A percentile compares a stretch with the other conserved stretches of the same genome.
Conservation (phyloP, 1,140 invertebrate genomes). For the Drosophila simulans region DNA sequence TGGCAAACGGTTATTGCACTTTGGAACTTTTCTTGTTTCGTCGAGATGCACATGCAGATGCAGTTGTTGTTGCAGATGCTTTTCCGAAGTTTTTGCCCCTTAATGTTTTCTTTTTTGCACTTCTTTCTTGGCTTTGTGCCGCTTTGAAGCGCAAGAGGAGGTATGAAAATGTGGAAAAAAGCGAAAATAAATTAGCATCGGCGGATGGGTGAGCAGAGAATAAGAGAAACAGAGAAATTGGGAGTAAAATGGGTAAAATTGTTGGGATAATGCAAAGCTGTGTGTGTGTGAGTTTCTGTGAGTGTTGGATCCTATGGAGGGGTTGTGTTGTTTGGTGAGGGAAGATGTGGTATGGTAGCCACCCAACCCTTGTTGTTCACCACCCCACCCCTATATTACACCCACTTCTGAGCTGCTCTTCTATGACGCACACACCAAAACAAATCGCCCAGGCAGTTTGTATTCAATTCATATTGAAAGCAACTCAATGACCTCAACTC, state of each 20-base stretch:
- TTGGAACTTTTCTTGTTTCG: slow-evolving; percentile 47
- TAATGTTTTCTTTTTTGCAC: slow-evolving; percentile 9
- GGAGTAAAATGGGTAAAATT: slow-evolving; percentile 4
- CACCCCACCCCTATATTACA: background rate
- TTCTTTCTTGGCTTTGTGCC: slow-evolving; percentile 12
- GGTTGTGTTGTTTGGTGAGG: too few relatives aligned
- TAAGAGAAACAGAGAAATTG: slow-evolving; percentile 27
- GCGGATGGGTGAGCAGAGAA: slow-evolving; percentile 21
- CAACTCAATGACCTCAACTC: background rate
- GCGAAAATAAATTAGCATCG: slow-evolving; percentile 59
- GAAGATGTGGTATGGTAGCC: too few relatives aligned
- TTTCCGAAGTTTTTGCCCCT: slow-evolving; percentile 36
- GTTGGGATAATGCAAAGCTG: background rate
- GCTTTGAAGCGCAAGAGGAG: slow-evolving; percentile 14
- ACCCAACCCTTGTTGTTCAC: background rate
- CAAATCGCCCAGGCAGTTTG: background rate
- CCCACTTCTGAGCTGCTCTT: slow-evolving; percentile 7
- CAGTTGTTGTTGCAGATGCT: slow-evolving; percentile 37
- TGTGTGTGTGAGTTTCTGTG: background rate
- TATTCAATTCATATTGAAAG: background rate
- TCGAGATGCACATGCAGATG: slow-evolving; percentile 38
- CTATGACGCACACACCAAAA: background rate
- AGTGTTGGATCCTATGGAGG: background rate
- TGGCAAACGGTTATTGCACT: slow-evolving; percentile 66
- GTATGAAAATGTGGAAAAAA: slow-evolving; percentile 37